Base-by-base conservation (phyloP, 2,888 invertebrate species). In the Yponomeuta malinellus region DNA sequence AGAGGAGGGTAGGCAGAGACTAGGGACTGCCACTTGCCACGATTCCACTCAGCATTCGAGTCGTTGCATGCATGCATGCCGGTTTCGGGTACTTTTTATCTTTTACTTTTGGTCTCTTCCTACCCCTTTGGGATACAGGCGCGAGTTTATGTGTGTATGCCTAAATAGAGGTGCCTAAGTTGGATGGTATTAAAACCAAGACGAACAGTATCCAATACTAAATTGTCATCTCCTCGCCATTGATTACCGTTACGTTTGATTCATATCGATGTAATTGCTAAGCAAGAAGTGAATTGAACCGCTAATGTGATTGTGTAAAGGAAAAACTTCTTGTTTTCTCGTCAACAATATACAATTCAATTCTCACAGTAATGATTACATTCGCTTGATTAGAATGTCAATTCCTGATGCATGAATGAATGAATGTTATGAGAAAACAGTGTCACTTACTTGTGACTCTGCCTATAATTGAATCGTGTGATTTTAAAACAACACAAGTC, bases 271-370 rank as follows among this genome's bases (percentile, higher is more conserved):
- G 48, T 23, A 29, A 31, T 37, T 23, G 8, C 15, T 1, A 59
- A 63, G 82, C 78, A 88, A 89, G 88, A 89, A 87, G 79, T 84
- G 81, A 86, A 87, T 87, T 85, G 82, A 82, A 85, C 79, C 81
- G 76, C 79, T 84, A 83, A 86, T 84, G 83, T 85, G 76, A 80
- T 76, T 74, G 76, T 76, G 78, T 78, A 78, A 79, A 84, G 83
- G 78, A 84, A 84, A 87, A 69, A 85, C 83, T 82, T 81, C 83
- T 82, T 81, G 83, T 81, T 84, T 89, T 89, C 88, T 84, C 87
- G 37, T 23, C 48, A 63, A 71, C 69, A 69, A 88, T 82, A 88
- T 82, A 83, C 81, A 81, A 83, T 83, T 81, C 76, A 75, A 78
- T 90, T 90, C 90, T 83, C 90, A 89, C 84, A 80, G 78, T 73